Conservation (phyloP, 2,113 vertebrate genomes). For the Cebus imitator region DNA sequence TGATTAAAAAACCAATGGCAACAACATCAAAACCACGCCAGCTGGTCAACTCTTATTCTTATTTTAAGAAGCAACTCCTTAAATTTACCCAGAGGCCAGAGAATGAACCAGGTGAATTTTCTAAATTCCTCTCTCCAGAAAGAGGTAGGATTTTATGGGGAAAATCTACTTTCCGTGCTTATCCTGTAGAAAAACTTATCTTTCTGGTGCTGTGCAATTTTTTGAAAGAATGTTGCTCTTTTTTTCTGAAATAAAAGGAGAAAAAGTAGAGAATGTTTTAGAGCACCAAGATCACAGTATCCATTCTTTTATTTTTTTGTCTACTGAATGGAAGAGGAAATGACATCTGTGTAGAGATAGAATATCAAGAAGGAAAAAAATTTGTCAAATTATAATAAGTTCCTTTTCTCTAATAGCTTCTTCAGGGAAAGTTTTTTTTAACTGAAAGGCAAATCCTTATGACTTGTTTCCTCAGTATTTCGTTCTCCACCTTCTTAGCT, state of each 20-base stretch:
- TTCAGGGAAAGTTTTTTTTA: not conserved
- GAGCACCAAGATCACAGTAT: not conserved
- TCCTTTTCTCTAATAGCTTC: not conserved
- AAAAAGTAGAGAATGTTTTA: not conserved
- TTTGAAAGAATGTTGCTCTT: not conserved
- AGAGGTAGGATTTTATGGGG: not conserved
- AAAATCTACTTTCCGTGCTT: not conserved
- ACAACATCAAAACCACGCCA: not conserved
- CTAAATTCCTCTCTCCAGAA: not conserved
- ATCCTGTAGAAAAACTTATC: not conserved
- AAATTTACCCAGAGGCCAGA: not conserved
- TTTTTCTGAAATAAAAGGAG: not conserved
- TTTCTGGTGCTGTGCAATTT: not conserved
- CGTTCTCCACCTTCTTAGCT: not conserved
- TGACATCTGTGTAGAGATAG: not conserved
- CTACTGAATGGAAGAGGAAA: not conserved
- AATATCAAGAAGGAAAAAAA: not conserved
- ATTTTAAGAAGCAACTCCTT: not conserved
- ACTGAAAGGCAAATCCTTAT: not conserved
- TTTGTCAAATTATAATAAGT: not conserved
- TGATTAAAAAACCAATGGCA: not conserved
- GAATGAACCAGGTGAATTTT: not conserved
- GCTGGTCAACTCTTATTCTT: not conserved
- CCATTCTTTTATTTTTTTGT: slow-evolving; percentile 26
- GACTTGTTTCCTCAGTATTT: not conserved